Evolutionary conservation across 2,888 invertebrate species (phyloP), one percentile per base, ranked within the genome.

Genomic region (Meta bourneti): DNA sequence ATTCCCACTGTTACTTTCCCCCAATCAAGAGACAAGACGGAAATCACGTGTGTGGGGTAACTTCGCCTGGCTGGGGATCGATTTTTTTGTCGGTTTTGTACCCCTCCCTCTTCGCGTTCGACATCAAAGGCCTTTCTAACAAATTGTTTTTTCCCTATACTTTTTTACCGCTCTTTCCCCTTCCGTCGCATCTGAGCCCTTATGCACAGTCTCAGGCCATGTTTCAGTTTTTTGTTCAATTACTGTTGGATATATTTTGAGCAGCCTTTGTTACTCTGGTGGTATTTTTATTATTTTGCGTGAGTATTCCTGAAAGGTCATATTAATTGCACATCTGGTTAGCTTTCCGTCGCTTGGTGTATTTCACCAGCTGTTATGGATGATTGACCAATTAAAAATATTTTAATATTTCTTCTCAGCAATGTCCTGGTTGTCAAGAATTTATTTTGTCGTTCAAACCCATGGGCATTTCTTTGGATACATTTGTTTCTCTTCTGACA

Each of bases 101-200:
- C 49, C 69, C 77, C 69, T 84, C 34, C 34, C 34, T 34, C 78
- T 78, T 61, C 34, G 20, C 69, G 70, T 77, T 87, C 77, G 82
- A 91, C 86, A 91, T 91, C 87, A 91, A 91, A 91, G 82, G 16
- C 87, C 87, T 90, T 90, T 81, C 90, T 86, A 90, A 90, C 75
- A 86, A 90, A 90, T 90, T 90, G 79, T 90, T 86, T 85, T 89
- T 71, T 48, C 34, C 8, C 4, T 13, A 1, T 71, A 13, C 19
- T 79, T 16, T 49, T 69, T 75, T 0, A 52, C n/a, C 20, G 61
- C 61, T 81, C 48, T 81, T 16, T 81, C 61, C 20, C 79, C n/a
- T 77, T 61, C 19, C 51, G 16, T 77, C 75, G 70, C 77, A 54
- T 77, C 20, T 34, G 34, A 34, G 34, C 34, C 34, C 34, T 34